These are phyloP conservation scores for Cottoperca gobio DNA, from an alignment of 2,797 vertebrate genomes.

Conservation along the genomic window DNA sequence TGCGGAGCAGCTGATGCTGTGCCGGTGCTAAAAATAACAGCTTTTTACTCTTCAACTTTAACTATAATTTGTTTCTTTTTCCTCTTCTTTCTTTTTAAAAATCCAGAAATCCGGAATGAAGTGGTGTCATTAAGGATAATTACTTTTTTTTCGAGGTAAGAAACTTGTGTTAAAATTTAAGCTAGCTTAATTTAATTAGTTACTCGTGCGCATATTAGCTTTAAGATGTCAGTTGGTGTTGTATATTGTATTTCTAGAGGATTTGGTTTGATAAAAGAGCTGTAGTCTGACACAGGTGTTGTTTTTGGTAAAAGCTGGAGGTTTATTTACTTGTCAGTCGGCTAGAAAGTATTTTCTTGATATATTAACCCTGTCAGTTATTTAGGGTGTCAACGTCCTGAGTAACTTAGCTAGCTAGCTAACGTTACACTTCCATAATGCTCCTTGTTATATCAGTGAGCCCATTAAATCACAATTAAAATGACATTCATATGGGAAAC, in stretches of 20 bases:
- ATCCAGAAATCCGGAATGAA: constrained; percentile 67
- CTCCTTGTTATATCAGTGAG: neutral
- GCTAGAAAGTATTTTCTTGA: no score
- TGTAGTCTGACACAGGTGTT: neutral
- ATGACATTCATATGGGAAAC: neutral
- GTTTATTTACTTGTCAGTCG: neutral
- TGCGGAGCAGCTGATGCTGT: constrained; percentile 81
- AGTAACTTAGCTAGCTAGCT: neutral
- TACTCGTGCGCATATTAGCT: neutral
- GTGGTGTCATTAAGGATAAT: constrained; percentile 57
- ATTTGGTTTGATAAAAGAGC: neutral
- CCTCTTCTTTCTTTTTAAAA: neutral
- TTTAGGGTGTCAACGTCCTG: neutral
- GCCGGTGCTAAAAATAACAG: constrained; percentile 85
- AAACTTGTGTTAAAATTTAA: neutral
- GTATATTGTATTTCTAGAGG: neutral
- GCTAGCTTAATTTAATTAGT: neutral
- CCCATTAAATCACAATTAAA: neutral
- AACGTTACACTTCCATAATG: neutral
- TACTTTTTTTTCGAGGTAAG: constrained; percentile 64
- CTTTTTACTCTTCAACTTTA: constrained; percentile 43
- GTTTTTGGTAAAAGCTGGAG: neutral
- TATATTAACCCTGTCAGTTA: neutral
- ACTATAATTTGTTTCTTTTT: constrained; percentile 38
- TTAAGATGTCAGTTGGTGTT: neutral